A percentile compares a stretch with the other conserved stretches of the same genome.
Evolutionary conservation across 2,888 invertebrate genomes (phyloP).

Genomic region (Stictocephala bisonia): DNA sequence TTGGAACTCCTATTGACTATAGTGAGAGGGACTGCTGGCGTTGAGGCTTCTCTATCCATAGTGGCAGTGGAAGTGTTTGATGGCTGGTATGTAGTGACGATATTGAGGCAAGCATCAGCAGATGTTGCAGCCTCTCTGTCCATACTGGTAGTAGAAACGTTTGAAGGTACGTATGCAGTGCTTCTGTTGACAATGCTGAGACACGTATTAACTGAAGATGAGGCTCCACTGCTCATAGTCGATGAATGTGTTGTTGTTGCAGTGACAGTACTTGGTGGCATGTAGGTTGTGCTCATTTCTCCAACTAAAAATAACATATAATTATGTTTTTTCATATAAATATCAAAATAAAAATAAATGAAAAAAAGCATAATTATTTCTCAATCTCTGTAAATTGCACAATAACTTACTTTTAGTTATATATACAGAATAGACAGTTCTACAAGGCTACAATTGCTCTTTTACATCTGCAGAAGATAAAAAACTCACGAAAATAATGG

Average conservation of each 20-base stretch:
- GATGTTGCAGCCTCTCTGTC: background rate
- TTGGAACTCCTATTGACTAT: too few species aligned
- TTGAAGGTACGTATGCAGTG: conserved; percentile 1
- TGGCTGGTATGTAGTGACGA: conserved; percentile 6
- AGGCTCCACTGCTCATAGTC: conserved; percentile 1
- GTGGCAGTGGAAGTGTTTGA: background rate
- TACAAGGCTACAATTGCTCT: too few species aligned
- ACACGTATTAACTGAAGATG: background rate
- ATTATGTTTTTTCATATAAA: too few species aligned
- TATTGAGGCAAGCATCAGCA: background rate
- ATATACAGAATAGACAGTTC: too few species aligned
- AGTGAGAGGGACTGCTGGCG: too few species aligned
- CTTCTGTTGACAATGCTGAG: conserved; percentile 26
- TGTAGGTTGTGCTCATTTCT: conserved; percentile 20
- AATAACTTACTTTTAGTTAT: too few species aligned
- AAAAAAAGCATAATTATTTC: too few species aligned
- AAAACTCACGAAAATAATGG: too few species aligned
- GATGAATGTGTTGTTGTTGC: background rate
- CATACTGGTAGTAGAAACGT: background rate
- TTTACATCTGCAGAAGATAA: too few species aligned
- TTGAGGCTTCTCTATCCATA: background rate
- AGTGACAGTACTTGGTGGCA: conserved; percentile 11
- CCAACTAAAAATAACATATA: too few species aligned
- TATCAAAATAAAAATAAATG: too few species aligned
- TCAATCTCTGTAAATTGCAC: too few species aligned